These are phyloP conservation scores for Orchesella flavescens DNA, from an alignment of 2,888 invertebrate species.

Conservation along the genomic window DNA sequence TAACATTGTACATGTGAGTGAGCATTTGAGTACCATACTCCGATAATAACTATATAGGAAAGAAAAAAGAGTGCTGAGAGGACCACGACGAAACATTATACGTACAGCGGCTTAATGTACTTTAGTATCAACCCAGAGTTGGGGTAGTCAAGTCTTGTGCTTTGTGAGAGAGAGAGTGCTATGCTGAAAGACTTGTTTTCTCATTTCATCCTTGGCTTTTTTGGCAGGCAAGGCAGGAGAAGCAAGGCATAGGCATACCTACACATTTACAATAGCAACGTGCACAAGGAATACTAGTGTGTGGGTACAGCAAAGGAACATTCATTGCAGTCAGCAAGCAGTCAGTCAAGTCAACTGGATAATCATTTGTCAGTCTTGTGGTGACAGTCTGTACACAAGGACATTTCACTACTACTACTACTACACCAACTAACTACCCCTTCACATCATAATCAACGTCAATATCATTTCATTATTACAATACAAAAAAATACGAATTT, in stretches of 20 bases:
- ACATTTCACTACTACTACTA: conserved; percentile 28
- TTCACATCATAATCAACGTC: conserved; percentile 37
- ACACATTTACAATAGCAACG: conserved; percentile 29
- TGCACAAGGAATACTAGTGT: background rate
- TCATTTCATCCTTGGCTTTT: conserved; percentile 31
- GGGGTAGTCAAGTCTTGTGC: conserved; percentile 52
- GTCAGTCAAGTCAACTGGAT: conserved; percentile 60
- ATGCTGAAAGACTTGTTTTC: conserved; percentile 32
- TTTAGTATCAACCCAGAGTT: conserved; percentile 63
- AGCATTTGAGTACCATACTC: conserved; percentile 9
- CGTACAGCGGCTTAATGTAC: conserved; percentile 55
- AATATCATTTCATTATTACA: background rate
- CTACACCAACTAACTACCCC: background rate
- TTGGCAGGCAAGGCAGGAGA: conserved; percentile 41
- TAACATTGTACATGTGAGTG: conserved; percentile 23
- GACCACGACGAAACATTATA: conserved; percentile 13
- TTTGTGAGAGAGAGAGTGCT: conserved; percentile 18
- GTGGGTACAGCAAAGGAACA: conserved; percentile 8
- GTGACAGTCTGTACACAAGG: conserved; percentile 64
- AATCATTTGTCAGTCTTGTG: conserved; percentile 65
- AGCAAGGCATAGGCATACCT: conserved; percentile 20
- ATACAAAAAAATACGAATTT: no score
- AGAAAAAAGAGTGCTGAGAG: conserved; percentile 4
- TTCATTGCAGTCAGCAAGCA: conserved; percentile 42
- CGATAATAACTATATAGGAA: conserved; percentile 12